Percentiles rank a stretch among this genome's conserved stretches.
Conservation (phyloP, 2,888 invertebrate genomes). For the Rhorus exstirpatorius region DNA sequence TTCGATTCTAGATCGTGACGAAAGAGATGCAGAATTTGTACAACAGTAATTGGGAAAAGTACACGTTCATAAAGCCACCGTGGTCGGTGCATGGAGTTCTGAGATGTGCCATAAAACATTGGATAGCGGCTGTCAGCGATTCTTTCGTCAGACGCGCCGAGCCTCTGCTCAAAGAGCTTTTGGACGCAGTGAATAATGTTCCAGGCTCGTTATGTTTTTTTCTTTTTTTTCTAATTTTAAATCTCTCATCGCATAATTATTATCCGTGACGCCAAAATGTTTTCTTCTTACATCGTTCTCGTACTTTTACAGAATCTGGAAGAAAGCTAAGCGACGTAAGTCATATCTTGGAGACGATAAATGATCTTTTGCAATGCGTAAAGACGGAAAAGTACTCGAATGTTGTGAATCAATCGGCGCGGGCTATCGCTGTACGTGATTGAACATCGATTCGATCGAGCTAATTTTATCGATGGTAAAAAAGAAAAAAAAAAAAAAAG, state of each 20-base stretch:
- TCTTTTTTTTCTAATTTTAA: background rate
- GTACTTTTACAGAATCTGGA: conserved; percentile 72
- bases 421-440: conserved; percentile 69
- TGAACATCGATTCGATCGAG: too few relatives aligned
- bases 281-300: background rate
- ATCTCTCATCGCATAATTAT: background rate
- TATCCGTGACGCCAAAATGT: background rate
- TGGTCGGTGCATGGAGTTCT: conserved; percentile 81
- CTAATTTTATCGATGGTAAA: background rate
- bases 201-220: conserved; percentile 71
- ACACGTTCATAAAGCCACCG: conserved; percentile 82
- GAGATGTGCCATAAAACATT: conserved; percentile 83
- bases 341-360: conserved; percentile 76
- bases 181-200: conserved; percentile 70
- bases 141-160: conserved; percentile 78
- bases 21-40: conserved; percentile 81
- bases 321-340: conserved; percentile 76
- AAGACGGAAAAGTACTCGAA: conserved; percentile 75
- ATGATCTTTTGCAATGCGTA: conserved; percentile 78
- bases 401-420: conserved; percentile 69
- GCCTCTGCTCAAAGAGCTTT: conserved; percentile 75
- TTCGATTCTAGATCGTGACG: conserved; percentile 77
- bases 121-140: conserved; percentile 84
- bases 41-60: conserved; percentile 80
- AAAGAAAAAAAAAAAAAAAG: background rate